Percentiles rank a stretch among this genome's conserved stretches.
Conservation (phyloP, 2,797 vertebrate species). For the Intellagama lesueurii region DNA sequence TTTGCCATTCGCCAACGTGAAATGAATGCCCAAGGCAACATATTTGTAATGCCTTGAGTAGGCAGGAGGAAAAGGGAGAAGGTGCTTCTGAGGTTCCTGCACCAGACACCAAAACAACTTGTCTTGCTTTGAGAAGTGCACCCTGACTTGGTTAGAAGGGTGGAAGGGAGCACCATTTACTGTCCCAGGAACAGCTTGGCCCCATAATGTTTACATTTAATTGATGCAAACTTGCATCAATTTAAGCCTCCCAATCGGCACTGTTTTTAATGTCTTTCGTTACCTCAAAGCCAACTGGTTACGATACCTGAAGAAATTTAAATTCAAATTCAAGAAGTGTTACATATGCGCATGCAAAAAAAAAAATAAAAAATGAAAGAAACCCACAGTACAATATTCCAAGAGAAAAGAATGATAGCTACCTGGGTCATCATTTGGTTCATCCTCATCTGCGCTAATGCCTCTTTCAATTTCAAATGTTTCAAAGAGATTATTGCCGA, state of each 20-base stretch:
- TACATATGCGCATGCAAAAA: neutral
- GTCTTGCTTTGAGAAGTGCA: neutral
- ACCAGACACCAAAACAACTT: neutral
- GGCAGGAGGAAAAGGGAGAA: too few relatives aligned
- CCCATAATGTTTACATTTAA: neutral
- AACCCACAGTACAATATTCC: neutral
- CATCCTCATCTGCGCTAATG: constrained; percentile 88
- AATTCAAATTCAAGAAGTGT: constrained; percentile 11
- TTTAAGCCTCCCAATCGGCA: neutral
- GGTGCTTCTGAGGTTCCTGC: too few relatives aligned
- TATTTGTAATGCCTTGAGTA: too few relatives aligned
- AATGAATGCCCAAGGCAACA: too few relatives aligned
- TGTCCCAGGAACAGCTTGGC: neutral
- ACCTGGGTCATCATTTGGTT: constrained; percentile 94
- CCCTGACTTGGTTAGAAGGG: neutral
- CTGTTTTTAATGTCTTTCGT: neutral
- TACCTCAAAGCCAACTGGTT: neutral
- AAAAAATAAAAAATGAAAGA: neutral
- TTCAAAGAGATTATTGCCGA: constrained; percentile 86
- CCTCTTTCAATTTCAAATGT: constrained; percentile 93
- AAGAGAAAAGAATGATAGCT: neutral
- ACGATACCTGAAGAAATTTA: neutral
- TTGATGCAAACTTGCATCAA: neutral
- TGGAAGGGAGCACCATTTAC: neutral
- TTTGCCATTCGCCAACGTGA: too few relatives aligned